Evolutionary conservation across 2,888 invertebrate genomes (phyloP).

Genomic region (Eurois occulta): DNA sequence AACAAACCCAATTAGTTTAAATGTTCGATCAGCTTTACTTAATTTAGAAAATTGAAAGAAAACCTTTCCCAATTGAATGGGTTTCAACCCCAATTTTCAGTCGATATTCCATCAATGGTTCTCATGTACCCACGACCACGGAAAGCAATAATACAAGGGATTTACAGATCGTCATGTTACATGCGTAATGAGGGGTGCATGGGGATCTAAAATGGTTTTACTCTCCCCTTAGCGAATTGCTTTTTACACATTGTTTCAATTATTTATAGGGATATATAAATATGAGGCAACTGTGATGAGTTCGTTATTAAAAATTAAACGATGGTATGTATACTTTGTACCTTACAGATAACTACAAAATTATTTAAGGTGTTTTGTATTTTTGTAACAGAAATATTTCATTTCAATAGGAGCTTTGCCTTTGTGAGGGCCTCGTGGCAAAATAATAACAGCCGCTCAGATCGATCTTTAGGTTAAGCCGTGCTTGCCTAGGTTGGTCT

Average conservation of each 20-base stretch:
- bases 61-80: background rate
- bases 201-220: slow-evolving; percentile 2
- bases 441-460: too few relatives aligned
- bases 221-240: slow-evolving; percentile 9
- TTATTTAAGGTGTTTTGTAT: background rate
- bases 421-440: too few relatives aligned
- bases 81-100: background rate
- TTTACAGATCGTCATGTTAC: slow-evolving; percentile 40
- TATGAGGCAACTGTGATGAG: background rate
- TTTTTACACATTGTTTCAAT: slow-evolving; percentile 8
- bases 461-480: too few relatives aligned
- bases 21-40: background rate
- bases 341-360: background rate
- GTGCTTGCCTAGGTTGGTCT: too few relatives aligned
- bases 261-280: slow-evolving; percentile 19
- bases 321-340: background rate
- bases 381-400: background rate
- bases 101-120: background rate
- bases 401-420: background rate
- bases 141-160: slow-evolving; percentile 28
- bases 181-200: slow-evolving; percentile 20
- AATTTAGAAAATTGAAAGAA: slow-evolving; percentile 4
- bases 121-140: background rate
- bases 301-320: background rate
- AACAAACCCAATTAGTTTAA: background rate